phyloP scores from a whole-genome alignment of 2,113 vertebrate genomes.

The Holacanthus passer region DNA sequence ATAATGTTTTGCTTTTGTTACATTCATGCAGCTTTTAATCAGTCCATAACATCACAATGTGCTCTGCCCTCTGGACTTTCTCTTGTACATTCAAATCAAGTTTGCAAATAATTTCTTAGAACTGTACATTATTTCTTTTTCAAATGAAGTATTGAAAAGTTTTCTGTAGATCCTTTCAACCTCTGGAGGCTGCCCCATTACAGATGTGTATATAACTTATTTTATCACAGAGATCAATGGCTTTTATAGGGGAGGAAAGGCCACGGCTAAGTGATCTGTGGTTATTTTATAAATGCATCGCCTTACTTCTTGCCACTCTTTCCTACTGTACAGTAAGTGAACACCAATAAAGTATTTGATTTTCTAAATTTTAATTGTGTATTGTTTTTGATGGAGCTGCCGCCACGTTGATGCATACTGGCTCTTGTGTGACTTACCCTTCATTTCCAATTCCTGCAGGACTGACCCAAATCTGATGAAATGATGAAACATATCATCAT shows the following conservation, averaged over 20 bases:
- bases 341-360: constrained; percentile 60
- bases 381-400: background rate
- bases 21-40: background rate
- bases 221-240: constrained; percentile 24
- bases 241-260: constrained; percentile 26
- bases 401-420: background rate
- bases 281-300: background rate
- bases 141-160: background rate
- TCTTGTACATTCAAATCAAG: background rate
- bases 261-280: background rate
- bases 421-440: background rate
- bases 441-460: background rate
- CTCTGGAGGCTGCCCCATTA: background rate
- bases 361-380: constrained; percentile 15
- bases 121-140: background rate
- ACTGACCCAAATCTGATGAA: no score
- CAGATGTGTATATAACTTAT: constrained; percentile 15
- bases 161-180: background rate
- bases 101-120: background rate
- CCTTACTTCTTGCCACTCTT: constrained; percentile 55
- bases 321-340: constrained; percentile 38
- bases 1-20: constrained; percentile 1
- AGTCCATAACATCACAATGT: background rate
- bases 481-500: no score
- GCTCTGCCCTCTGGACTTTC: background rate